phyloP scores from a whole-genome alignment of 92 coral and sea anemone species.

The Desmophyllum pertusum region DNA sequence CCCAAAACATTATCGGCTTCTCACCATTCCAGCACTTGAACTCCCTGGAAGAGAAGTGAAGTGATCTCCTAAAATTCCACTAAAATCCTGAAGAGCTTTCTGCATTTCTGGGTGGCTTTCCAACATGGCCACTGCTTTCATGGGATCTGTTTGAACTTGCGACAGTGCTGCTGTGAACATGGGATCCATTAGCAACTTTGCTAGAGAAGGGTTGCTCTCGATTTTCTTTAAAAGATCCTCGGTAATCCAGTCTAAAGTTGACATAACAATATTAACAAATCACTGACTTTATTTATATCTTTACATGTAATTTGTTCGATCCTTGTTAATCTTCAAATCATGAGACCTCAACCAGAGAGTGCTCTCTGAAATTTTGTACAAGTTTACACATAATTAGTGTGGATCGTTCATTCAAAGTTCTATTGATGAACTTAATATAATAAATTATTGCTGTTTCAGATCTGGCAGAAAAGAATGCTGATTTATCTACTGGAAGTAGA shows the following conservation, averaged over 20 bases:
- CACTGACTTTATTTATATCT: too few species aligned
- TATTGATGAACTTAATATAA: too few species aligned
- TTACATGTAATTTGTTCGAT: too few species aligned
- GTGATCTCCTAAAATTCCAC: slow-evolving; percentile 79
- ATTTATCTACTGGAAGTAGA: too few species aligned
- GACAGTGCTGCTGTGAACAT: slow-evolving; percentile 74
- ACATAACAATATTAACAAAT: too few species aligned
- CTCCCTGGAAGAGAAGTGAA: slow-evolving; percentile 77
- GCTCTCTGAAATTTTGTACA: too few species aligned
- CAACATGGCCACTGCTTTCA: slow-evolving; percentile 66
- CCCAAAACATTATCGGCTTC: background rate
- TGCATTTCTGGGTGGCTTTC: slow-evolving; percentile 75
- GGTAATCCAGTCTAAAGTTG: slow-evolving; percentile 77
- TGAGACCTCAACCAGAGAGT: too few species aligned
- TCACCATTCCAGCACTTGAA: slow-evolving; percentile 18
- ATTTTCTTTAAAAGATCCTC: slow-evolving; percentile 76
- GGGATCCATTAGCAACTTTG: slow-evolving; percentile 77
- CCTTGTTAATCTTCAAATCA: too few species aligned
- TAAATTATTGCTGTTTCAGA: too few species aligned
- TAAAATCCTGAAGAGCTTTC: slow-evolving; percentile 68
- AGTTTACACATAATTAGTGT: too few species aligned
- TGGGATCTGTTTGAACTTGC: slow-evolving; percentile 63
- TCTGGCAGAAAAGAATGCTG: too few species aligned
- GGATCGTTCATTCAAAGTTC: too few species aligned
- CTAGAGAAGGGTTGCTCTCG: slow-evolving; percentile 69